Conservation (phyloP, 2,888 invertebrate species). For the Cheilosia variabilis region DNA sequence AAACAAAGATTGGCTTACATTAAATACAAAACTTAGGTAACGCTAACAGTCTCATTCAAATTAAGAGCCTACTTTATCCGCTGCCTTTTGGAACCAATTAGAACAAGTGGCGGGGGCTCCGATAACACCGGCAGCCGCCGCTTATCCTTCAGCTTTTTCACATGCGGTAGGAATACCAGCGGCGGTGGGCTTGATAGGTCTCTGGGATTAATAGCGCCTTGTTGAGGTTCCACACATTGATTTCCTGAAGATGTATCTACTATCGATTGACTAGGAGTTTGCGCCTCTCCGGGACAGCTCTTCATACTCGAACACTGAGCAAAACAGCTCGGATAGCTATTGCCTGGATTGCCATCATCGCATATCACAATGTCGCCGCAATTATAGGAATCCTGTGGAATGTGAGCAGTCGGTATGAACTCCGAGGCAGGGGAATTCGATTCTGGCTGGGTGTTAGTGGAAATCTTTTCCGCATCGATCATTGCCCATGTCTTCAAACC, state of each 20-base stretch:
- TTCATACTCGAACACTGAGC: constrained; percentile 70
- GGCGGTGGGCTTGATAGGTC: constrained; percentile 77
- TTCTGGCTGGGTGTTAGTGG: constrained; percentile 28
- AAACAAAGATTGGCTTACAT: not conserved
- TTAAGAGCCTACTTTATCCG: constrained; percentile 23
- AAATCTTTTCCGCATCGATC: constrained; percentile 49
- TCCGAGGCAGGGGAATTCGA: constrained; percentile 62
- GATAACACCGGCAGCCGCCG: constrained; percentile 75
- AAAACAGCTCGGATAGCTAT: constrained; percentile 71
- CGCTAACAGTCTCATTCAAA: constrained; percentile 2
- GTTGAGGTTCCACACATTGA: constrained; percentile 6
- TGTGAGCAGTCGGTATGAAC: constrained; percentile 68
- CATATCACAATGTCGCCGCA: constrained; percentile 69
- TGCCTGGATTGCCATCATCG: constrained; percentile 52
- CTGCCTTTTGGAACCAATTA: constrained; percentile 66
- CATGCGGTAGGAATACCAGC: constrained; percentile 76
- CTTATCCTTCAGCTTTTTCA: constrained; percentile 74
- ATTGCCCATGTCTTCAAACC: constrained; percentile 54
- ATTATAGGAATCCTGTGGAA: constrained; percentile 69
- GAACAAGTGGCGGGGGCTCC: constrained; percentile 78
- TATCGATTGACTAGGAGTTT: constrained; percentile 29
- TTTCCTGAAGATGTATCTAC: constrained; percentile 14
- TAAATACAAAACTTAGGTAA: constrained; percentile 23
- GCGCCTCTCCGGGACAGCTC: constrained; percentile 40
- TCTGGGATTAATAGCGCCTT: constrained; percentile 11